Conservation (phyloP, 2,113 vertebrate genomes). For the Prionailurus bengalensis region DNA sequence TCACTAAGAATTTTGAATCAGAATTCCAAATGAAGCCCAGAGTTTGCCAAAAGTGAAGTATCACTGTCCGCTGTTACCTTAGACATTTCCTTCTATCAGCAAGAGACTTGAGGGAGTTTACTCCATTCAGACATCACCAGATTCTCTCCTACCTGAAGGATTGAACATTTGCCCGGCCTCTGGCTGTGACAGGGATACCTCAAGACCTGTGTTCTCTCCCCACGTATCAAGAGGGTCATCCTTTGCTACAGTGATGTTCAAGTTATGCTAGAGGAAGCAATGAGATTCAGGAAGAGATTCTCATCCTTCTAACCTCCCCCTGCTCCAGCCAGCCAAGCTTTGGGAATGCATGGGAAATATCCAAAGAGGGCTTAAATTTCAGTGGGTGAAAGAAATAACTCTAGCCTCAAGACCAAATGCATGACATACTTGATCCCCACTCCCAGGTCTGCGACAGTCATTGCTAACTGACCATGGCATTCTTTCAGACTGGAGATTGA, state of each 20-base stretch:
- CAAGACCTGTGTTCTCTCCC: not conserved
- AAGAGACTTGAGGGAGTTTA: not conserved
- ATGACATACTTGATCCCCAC: not conserved
- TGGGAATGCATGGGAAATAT: not conserved
- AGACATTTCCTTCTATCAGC: not conserved
- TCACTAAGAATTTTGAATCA: not conserved
- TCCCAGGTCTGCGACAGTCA: not conserved
- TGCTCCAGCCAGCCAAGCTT: not conserved
- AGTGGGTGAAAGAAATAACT: not conserved
- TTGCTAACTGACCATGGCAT: not conserved
- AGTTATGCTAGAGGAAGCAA: not conserved
- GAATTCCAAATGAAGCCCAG: constrained; percentile 40
- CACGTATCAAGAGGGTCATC: not conserved
- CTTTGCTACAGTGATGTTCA: not conserved
- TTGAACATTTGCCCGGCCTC: not conserved
- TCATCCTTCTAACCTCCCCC: not conserved
- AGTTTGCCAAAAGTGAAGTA: not conserved
- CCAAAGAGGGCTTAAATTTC: not conserved
- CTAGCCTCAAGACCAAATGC: not conserved
- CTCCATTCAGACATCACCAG: not conserved
- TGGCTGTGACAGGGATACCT: not conserved
- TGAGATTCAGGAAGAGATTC: not conserved
- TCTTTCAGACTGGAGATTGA: not conserved
- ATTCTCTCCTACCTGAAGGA: not conserved
- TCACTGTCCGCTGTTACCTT: not conserved